Evolutionary conservation across 2,888 invertebrate genomes (phyloP).

Genomic region (Seira sanloemensis): DNA sequence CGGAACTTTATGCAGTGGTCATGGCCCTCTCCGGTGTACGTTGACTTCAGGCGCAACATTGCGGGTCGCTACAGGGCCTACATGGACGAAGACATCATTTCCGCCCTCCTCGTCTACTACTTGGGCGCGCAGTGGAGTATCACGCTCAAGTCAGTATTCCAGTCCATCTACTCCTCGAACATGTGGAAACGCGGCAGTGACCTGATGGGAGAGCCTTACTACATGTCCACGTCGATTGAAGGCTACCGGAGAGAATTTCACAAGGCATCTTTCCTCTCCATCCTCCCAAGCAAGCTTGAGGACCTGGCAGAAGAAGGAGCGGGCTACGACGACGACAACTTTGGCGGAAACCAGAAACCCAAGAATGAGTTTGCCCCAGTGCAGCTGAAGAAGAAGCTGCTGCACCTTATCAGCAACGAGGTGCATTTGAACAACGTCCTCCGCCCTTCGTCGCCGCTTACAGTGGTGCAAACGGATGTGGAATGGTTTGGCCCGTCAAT

Average conservation of each 20-base stretch:
- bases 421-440: constrained; percentile 54
- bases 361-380: constrained; percentile 27
- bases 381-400: constrained; percentile 55
- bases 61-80: constrained; percentile 62
- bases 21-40: constrained; percentile 48
- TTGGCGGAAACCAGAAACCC: background rate
- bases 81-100: constrained; percentile 67
- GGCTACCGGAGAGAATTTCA: constrained; percentile 44
- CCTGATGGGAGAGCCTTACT: constrained; percentile 28
- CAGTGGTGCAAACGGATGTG: constrained; percentile 64
- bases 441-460: constrained; percentile 37
- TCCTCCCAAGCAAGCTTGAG: constrained; percentile 44
- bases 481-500: constrained; percentile 68
- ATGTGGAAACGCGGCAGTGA: constrained; percentile 59
- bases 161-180: constrained; percentile 53
- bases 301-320: constrained; percentile 16
- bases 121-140: constrained; percentile 57
- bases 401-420: constrained; percentile 65
- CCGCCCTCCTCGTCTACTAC: constrained; percentile 63
- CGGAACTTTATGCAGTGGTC: constrained; percentile 51
- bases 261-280: constrained; percentile 44
- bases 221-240: constrained; percentile 39
- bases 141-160: constrained; percentile 34
- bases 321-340: constrained; percentile 28
- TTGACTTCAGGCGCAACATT: constrained; percentile 60